phyloP scores from a whole-genome alignment of 2,113 vertebrate species.

The Sorex fumeus region DNA sequence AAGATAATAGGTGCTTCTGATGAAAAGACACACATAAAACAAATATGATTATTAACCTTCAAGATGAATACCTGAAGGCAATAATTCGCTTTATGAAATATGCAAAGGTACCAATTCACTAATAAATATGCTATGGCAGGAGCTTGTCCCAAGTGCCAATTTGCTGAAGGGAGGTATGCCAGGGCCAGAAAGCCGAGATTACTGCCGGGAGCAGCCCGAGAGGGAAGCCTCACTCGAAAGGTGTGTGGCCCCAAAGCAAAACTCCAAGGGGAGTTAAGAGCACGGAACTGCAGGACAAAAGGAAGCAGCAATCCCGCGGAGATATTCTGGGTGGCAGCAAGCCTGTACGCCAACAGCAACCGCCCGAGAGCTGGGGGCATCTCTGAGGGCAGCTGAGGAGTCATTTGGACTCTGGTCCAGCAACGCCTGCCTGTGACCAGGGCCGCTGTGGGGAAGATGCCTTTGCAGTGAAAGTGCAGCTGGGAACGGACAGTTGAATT shows the following conservation, averaged over 20 bases:
- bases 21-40: slow-evolving; percentile 77
- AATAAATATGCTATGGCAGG: slow-evolving; percentile 67
- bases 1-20: slow-evolving; percentile 76
- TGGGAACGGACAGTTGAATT: slow-evolving; percentile 8
- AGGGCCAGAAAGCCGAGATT: slow-evolving; percentile 30
- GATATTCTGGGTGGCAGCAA: fast-evolving
- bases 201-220: slow-evolving; percentile 1
- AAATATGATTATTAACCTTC: slow-evolving; percentile 75
- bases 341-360: not conserved
- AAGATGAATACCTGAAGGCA: slow-evolving; percentile 76
- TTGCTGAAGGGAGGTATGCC: slow-evolving; percentile 55
- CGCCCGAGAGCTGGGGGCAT: no score
- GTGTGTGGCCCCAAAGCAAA: not conserved
- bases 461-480: not conserved
- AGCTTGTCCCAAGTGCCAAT: slow-evolving; percentile 70
- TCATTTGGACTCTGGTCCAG: no score
- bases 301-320: fast-evolving
- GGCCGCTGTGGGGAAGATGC: not conserved
- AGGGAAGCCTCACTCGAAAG: not conserved
- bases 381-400: no score
- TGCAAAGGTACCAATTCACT: slow-evolving; percentile 72
- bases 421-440: no score
- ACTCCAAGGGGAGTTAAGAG: not conserved
- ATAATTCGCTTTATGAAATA: slow-evolving; percentile 77
- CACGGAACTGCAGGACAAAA: fast-evolving